These are phyloP conservation scores for Rhaphigaster nebulosa DNA, from an alignment of 2,888 invertebrate species.

Conservation along the genomic window DNA sequence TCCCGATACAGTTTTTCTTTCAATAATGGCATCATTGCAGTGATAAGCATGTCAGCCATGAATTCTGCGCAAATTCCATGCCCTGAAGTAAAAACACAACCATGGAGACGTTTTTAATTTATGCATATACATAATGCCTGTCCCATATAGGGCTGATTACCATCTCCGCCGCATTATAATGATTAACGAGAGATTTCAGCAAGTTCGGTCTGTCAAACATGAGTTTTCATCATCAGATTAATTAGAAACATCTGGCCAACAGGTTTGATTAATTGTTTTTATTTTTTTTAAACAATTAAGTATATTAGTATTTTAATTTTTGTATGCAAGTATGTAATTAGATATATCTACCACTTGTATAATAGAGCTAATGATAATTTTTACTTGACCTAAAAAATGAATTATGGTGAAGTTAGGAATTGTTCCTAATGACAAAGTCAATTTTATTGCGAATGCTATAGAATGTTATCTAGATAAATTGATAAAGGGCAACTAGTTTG, in stretches of 20 bases:
- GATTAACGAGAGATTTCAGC: constrained; percentile 10
- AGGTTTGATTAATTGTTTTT: neutral
- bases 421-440: neutral
- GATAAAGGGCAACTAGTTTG: neutral
- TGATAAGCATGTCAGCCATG: neutral
- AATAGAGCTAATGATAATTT: neutral
- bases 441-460: neutral
- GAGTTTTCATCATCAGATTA: neutral
- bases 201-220: neutral
- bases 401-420: neutral
- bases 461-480: neutral
- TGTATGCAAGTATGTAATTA: neutral
- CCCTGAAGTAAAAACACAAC: neutral
- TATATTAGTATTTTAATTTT: neutral
- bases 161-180: neutral
- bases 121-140: neutral
- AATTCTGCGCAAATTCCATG: neutral
- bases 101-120: neutral
- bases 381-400: neutral
- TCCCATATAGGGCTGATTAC: neutral
- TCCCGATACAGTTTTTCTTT: too few species aligned
- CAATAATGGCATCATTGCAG: too few species aligned
- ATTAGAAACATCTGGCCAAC: constrained; percentile 10
- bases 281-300: neutral
- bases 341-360: neutral